Base-by-base conservation (phyloP, 1,140 invertebrate species). In the Drosophila arizonae region DNA sequence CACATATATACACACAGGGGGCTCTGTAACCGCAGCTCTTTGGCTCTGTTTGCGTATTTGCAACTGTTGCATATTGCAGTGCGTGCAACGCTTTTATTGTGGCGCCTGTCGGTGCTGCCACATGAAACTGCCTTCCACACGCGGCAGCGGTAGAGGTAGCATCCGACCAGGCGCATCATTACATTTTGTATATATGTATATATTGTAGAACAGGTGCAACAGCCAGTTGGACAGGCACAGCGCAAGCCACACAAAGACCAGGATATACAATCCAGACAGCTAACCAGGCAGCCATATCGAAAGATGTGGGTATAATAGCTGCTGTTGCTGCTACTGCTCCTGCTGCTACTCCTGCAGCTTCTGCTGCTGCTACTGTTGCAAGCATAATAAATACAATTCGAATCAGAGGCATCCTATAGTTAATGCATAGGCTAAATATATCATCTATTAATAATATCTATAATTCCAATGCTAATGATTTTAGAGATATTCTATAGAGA, bases 51-150 rank as follows among this genome's bases (percentile, higher is more conserved):
- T 68, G 70, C 74, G 74, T 74, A 62, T 64, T 67, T 68, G 79
- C 68, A 84, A 84, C 80, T 84, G 80, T 84, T 84, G 80, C 79
- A 82, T 82, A 82, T 82, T 79, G 76, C 60, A 75, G 58, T 69
- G 79, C 71, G 72, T 81, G 75, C 43, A 48, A 43, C 50, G 79
- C 67, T 74, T 76, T 84, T 79, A 82, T 82, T 82, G 80, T 79
- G 67, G 66, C 17, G 28, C 8, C 67, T 54, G 50, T 45, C 61
- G 48, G 46, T 56, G 58, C 64, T 46, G 43, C 17, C 43, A 15
- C 43, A 17, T 46, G 43, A 15, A 63, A 62, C 69, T 60, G 67
- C 48, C 66, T 4, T 72, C 57, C 57, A 72, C 45, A 58, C 43
- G 56, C 54, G 51, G 56, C 64, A 81, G 39, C 46, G 43, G 30